A percentile compares a stretch with the other conserved stretches of the same genome.
Evolutionary conservation across 2,113 vertebrate genomes (phyloP).

Genomic region (Equus quagga): DNA sequence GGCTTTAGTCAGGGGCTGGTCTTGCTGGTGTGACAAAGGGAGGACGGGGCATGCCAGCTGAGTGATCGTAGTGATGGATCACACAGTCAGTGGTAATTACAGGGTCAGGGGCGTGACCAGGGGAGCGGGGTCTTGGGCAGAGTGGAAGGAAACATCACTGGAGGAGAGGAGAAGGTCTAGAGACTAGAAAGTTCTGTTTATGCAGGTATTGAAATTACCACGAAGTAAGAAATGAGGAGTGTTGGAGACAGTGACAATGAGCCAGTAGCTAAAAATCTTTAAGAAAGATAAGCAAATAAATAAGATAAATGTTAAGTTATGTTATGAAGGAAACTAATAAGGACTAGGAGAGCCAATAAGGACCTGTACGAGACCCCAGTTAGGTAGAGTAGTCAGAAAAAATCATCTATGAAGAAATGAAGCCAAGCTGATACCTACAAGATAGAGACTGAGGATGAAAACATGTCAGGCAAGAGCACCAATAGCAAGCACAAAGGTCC

Average conservation of each 20-base stretch:
- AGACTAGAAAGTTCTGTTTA: background rate
- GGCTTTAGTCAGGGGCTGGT: background rate
- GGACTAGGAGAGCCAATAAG: background rate
- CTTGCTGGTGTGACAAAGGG: background rate
- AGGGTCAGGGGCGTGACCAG: background rate
- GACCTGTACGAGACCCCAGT: background rate
- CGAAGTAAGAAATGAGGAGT: background rate
- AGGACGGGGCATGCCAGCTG: background rate
- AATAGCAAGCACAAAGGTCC: background rate
- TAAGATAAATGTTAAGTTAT: background rate
- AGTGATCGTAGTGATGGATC: background rate
- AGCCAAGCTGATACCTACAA: background rate
- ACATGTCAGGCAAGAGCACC: background rate
- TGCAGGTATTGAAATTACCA: background rate
- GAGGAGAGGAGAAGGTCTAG: no score
- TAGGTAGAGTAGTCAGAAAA: background rate
- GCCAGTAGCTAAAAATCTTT: background rate
- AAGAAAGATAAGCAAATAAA: background rate
- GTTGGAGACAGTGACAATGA: background rate
- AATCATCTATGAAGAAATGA: background rate
- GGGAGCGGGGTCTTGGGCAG: background rate
- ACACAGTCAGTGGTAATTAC: background rate
- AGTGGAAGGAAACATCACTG: background rate
- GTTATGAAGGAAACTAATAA: background rate
- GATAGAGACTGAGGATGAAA: background rate